Percentiles rank a stretch among this genome's conserved stretches.
phyloP scores from a whole-genome alignment of 2,113 vertebrate species.

The Oncorhynchus tshawytscha region DNA sequence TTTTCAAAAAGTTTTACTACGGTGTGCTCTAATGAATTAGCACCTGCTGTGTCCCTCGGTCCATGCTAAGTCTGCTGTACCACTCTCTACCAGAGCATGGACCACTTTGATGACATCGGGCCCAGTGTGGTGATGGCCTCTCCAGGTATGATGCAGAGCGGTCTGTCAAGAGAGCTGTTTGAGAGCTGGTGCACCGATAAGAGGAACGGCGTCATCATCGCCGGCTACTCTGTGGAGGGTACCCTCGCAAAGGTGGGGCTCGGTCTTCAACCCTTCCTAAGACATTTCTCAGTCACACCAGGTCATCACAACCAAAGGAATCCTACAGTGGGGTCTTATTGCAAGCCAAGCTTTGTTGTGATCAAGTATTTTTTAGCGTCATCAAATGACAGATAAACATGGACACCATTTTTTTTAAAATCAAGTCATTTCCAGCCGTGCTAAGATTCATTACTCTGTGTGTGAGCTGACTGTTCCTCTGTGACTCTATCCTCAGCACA shows the following conservation, averaged over 20 bases:
- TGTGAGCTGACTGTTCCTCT: background rate
- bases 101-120: constrained; percentile 98
- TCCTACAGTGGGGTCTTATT: too few relatives aligned
- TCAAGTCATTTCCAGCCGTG: too few relatives aligned
- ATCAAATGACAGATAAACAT: too few relatives aligned
- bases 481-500: constrained; percentile 77
- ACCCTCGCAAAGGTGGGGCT: constrained; percentile 91
- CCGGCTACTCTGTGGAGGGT: constrained; percentile 96
- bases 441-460: too few relatives aligned
- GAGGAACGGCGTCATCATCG: constrained; percentile 92
- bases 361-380: too few relatives aligned
- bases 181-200: constrained; percentile 94
- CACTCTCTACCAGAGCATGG: constrained; percentile 85
- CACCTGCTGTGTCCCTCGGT: background rate
- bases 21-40: too few relatives aligned
- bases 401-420: too few relatives aligned
- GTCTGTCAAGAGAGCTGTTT: constrained; percentile 93
- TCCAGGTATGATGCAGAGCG: constrained; percentile 99
- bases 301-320: too few relatives aligned
- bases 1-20: too few relatives aligned
- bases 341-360: too few relatives aligned
- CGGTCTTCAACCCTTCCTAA: background rate
- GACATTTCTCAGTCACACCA: background rate
- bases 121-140: constrained; percentile 99
- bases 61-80: background rate